Evolutionary conservation across 2,797 vertebrate species (phyloP).

Genomic region (Pangasius mekongensis): DNA sequence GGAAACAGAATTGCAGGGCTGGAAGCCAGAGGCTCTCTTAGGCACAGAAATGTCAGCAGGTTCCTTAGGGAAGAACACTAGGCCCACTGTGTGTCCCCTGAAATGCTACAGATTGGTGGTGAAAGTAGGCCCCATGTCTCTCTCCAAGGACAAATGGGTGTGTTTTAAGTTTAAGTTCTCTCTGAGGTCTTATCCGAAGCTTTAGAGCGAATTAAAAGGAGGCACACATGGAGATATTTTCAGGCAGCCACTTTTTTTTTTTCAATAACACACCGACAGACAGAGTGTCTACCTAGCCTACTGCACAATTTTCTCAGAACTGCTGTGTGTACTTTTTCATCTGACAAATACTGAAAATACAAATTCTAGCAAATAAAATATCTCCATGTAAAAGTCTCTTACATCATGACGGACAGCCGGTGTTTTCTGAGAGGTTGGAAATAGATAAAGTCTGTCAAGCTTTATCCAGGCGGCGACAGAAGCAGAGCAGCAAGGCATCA

Average conservation of each 20-base stretch:
- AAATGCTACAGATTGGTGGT: constrained; percentile 34
- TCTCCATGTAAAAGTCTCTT: neutral
- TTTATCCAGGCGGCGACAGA: constrained; percentile 24
- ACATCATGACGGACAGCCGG: neutral
- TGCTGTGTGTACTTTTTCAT: neutral
- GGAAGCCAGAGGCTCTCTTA: constrained; percentile 45
- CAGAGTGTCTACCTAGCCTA: neutral
- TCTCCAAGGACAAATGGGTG: constrained; percentile 34
- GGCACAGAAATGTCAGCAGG: constrained; percentile 54
- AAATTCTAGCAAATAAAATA: neutral
- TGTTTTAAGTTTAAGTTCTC: constrained; percentile 41
- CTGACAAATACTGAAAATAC: neutral
- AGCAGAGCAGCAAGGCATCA: neutral
- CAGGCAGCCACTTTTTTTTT: neutral
- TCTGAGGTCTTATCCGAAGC: constrained; percentile 33
- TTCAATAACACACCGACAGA: neutral
- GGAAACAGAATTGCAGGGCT: constrained; percentile 55
- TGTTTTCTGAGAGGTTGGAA: neutral
- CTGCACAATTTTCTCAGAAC: neutral
- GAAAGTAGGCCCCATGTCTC: constrained; percentile 33
- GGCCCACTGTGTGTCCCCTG: constrained; percentile 43
- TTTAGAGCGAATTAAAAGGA: constrained; percentile 25
- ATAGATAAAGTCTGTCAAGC: neutral
- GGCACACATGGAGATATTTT: constrained; percentile 26
- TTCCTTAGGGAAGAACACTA: constrained; percentile 53